Conservation (phyloP, 1,140 invertebrate species). For the Periplaneta americana region DNA sequence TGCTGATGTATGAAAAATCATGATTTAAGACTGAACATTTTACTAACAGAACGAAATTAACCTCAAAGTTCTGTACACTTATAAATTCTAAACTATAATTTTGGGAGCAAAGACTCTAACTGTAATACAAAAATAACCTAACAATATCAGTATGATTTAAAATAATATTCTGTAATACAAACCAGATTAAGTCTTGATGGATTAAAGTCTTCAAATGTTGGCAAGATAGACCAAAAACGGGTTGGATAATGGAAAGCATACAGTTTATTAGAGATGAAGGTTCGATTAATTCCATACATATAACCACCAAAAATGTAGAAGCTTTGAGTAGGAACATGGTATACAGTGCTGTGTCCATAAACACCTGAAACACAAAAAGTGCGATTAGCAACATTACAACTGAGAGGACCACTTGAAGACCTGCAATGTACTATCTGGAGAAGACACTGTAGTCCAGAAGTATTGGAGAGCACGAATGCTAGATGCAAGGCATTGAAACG, state of each 20-base stretch:
- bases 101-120: constrained; percentile 9
- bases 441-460: no score
- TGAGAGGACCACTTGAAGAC: no score
- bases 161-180: no score
- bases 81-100: constrained; percentile 9
- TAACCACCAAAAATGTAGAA: constrained; percentile 91
- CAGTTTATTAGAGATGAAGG: constrained; percentile 64
- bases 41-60: constrained; percentile 6
- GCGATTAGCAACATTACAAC: no score
- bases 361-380: constrained; percentile 47
- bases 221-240: constrained; percentile 69
- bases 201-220: constrained; percentile 58
- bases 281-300: constrained; percentile 63
- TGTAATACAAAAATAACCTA: constrained; percentile 29
- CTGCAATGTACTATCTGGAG: no score
- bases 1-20: no score
- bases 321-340: constrained; percentile 70
- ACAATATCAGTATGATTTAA: not conserved
- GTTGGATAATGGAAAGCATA: constrained; percentile 73
- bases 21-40: not conserved
- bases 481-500: no score
- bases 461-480: no score
- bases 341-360: constrained; percentile 87
- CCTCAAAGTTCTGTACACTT: no score
- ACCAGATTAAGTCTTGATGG: constrained; percentile 34